Percentiles rank a stretch among this genome's conserved stretches.
Conservation (phyloP, 2,888 invertebrate genomes). For the Lasioglossum villosulum region DNA sequence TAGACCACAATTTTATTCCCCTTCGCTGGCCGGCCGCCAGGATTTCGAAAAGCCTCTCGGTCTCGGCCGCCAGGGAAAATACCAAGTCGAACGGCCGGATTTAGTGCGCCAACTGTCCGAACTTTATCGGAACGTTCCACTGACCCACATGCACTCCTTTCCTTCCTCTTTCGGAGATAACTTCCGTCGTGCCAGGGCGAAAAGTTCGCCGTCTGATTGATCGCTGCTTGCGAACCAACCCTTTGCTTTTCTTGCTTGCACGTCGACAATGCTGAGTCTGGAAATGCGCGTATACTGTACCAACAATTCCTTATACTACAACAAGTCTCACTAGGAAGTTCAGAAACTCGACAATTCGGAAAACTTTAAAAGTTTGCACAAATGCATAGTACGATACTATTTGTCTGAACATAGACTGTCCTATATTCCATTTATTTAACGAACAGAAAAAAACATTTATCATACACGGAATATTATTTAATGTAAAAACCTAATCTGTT, state of each 20-base stretch:
- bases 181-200: conserved; percentile 1
- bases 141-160: conserved; percentile 45
- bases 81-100: conserved; percentile 22
- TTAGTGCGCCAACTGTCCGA: background rate
- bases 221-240: conserved; percentile 10
- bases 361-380: background rate
- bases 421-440: background rate
- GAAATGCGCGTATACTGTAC: background rate
- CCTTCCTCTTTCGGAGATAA: conserved; percentile 16
- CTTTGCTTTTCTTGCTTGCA: background rate
- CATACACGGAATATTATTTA: background rate
- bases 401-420: background rate
- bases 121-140: conserved; percentile 45
- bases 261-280: conserved; percentile 11
- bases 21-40: conserved; percentile 33
- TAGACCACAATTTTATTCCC: conserved; percentile 38
- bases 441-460: background rate
- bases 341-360: background rate
- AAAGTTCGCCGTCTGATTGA: conserved; percentile 41
- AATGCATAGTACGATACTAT: background rate
- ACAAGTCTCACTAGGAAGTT: background rate
- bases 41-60: conserved; percentile 39
- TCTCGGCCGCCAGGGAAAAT: conserved; percentile 31
- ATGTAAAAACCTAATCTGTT: background rate
- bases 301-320: background rate